Evolutionary conservation across 2,113 vertebrate genomes (phyloP).

Genomic region (Gambusia affinis): DNA sequence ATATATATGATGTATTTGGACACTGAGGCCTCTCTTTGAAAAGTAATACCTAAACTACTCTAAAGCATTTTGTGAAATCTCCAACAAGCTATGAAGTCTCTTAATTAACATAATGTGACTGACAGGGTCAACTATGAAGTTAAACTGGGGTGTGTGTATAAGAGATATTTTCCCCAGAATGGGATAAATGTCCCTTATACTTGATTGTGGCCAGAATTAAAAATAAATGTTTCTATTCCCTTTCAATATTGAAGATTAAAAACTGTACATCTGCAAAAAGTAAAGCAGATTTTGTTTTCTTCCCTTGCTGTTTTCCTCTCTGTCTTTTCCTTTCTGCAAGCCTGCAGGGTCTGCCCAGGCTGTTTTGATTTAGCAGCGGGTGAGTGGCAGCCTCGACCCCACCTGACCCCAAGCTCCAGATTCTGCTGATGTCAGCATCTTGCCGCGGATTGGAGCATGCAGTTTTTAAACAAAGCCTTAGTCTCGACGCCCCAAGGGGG

Average conservation of each 20-base stretch:
- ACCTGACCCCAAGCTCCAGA: constrained; percentile 67
- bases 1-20: neutral
- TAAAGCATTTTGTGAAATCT: neutral
- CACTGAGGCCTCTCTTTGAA: neutral
- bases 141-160: neutral
- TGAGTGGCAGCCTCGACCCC: constrained; percentile 77
- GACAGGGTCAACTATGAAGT: neutral
- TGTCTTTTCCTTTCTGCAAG: constrained; percentile 35
- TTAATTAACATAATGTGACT: neutral
- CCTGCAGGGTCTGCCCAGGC: constrained; percentile 44
- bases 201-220: constrained; percentile 5
- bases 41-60: neutral
- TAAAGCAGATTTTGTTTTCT: constrained; percentile 28
- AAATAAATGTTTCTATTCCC: constrained; percentile 14
- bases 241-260: constrained; percentile 10
- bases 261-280: constrained; percentile 27
- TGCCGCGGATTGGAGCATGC: constrained; percentile 72
- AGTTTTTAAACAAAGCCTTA: constrained; percentile 75
- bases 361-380: constrained; percentile 72
- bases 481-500: constrained; percentile 32
- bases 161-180: neutral
- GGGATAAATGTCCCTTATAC: neutral
- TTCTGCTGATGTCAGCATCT: constrained; percentile 82
- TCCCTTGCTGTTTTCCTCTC: neutral
- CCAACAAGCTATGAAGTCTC: neutral